A percentile compares a stretch with the other conserved stretches of the same genome.
Conservation (phyloP, 2,113 vertebrate genomes). For the Seriola dumerili region DNA sequence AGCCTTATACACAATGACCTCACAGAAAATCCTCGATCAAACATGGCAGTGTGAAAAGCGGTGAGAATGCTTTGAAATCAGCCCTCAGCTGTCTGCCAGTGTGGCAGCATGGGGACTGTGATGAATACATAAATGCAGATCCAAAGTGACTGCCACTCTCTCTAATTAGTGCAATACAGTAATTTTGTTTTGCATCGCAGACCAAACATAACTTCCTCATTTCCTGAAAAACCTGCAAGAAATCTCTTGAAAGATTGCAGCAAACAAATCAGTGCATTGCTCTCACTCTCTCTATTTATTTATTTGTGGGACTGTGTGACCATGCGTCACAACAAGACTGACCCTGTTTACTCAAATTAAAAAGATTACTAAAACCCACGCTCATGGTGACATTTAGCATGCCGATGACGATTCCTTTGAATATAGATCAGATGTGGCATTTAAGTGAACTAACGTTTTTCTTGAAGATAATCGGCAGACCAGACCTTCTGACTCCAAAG, state of each 20-base stretch:
- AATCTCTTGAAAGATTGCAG: conserved; percentile 22
- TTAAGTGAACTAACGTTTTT: conserved; percentile 56
- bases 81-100: conserved; percentile 54
- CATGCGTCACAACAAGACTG: not conserved
- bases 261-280: not conserved
- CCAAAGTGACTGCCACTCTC: conserved; percentile 38
- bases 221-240: conserved; percentile 33
- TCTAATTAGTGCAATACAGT: conserved; percentile 66
- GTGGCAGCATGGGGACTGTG: conserved; percentile 38
- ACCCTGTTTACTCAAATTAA: conserved; percentile 66
- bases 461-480: conserved; percentile 60
- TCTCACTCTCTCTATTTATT: conserved; percentile 19
- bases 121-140: conserved; percentile 56
- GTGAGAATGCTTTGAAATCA: conserved; percentile 65
- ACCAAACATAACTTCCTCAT: conserved; percentile 39
- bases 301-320: conserved; percentile 10
- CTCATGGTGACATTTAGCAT: conserved; percentile 66
- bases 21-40: conserved; percentile 63
- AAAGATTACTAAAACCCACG: conserved; percentile 51
- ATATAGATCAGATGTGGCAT: conserved; percentile 66
- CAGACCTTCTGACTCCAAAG: conserved; percentile 41
- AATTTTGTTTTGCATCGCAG: conserved; percentile 49
- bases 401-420: conserved; percentile 45
- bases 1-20: conserved; percentile 46
- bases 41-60: conserved; percentile 54